Conservation (phyloP, 2,888 invertebrate species). For the Atethmia centrago region DNA sequence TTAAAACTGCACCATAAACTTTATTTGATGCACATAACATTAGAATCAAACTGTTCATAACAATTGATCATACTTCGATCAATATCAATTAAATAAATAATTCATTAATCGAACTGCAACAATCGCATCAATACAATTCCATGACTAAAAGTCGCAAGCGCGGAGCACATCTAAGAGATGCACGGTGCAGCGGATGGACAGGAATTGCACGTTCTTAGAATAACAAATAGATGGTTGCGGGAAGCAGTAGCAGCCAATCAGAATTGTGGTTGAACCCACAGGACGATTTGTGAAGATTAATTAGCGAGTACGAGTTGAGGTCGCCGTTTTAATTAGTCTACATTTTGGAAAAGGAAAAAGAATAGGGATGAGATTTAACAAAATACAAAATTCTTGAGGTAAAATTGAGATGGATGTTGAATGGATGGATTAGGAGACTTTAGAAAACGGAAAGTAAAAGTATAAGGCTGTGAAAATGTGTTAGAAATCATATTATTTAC, state of each 20-base stretch:
- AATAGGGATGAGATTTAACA: slow-evolving; percentile 46
- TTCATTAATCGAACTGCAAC: slow-evolving; percentile 65
- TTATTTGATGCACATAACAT: slow-evolving; percentile 42
- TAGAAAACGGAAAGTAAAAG: background rate
- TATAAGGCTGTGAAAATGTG: background rate
- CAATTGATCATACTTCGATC: slow-evolving; percentile 42
- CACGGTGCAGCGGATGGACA: slow-evolving; percentile 82
- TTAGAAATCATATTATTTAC: background rate
- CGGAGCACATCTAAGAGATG: slow-evolving; percentile 74
- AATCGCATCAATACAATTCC: slow-evolving; percentile 58
- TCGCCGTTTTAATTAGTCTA: slow-evolving; percentile 61
- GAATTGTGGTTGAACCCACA: slow-evolving; percentile 67
- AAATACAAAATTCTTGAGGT: slow-evolving; percentile 27
- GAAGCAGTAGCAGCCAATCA: slow-evolving; percentile 80
- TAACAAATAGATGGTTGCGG: slow-evolving; percentile 78
- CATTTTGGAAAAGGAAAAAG: slow-evolving; percentile 42
- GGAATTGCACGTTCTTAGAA: slow-evolving; percentile 79
- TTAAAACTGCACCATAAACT: slow-evolving; percentile 42
- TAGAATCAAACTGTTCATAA: slow-evolving; percentile 40
- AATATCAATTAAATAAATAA: slow-evolving; percentile 60
- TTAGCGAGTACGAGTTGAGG: slow-evolving; percentile 75
- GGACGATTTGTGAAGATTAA: slow-evolving; percentile 83
- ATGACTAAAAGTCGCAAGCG: slow-evolving; percentile 60
- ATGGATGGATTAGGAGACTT: slow-evolving; percentile 22
- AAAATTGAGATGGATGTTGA: slow-evolving; percentile 29